These are phyloP conservation scores for Episyrphus balteatus DNA, from an alignment of 1,140 invertebrate species.

Conservation along the genomic window DNA sequence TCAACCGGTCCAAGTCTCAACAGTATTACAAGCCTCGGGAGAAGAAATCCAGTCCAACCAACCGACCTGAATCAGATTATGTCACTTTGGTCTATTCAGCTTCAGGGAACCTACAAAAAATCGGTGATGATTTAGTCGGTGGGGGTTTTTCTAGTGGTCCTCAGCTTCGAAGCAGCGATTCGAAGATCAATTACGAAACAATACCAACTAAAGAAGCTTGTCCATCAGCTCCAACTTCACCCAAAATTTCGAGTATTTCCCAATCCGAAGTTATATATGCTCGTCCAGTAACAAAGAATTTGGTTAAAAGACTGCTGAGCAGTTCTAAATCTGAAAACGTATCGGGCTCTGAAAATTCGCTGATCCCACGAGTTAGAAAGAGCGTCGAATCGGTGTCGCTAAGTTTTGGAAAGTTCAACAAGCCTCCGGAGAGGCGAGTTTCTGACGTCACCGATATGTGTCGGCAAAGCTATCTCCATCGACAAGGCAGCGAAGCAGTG, in stretches of 20 bases:
- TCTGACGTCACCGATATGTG: constrained; percentile 33
- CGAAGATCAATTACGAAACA: constrained; percentile 5
- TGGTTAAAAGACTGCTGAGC: constrained; percentile 19
- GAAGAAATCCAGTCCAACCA: constrained; percentile 6
- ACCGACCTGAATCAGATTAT: constrained; percentile 34
- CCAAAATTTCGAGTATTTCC: background rate
- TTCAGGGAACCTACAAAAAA: constrained; percentile 21
- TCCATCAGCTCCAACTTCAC: background rate
- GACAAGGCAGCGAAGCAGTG: constrained; percentile 68
- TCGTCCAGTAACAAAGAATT: constrained; percentile 23
- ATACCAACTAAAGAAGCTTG: background rate
- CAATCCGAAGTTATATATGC: background rate
- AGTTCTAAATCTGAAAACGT: constrained; percentile 10
- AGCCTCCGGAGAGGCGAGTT: constrained; percentile 28
- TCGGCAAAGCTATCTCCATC: constrained; percentile 43
- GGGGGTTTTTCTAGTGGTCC: background rate
- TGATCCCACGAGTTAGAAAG: constrained; percentile 23
- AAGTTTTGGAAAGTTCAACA: constrained; percentile 22
- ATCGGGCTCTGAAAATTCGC: constrained; percentile 22
- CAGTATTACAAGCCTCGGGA: constrained; percentile 21
- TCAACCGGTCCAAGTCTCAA: constrained; percentile 25
- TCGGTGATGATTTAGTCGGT: constrained; percentile 16
- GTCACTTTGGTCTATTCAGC: constrained; percentile 31
- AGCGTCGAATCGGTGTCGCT: constrained; percentile 23
- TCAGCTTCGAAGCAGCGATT: constrained; percentile 4